phyloP scores from a whole-genome alignment of 2,888 invertebrate species.

The Synanthedon myopaeformis region DNA sequence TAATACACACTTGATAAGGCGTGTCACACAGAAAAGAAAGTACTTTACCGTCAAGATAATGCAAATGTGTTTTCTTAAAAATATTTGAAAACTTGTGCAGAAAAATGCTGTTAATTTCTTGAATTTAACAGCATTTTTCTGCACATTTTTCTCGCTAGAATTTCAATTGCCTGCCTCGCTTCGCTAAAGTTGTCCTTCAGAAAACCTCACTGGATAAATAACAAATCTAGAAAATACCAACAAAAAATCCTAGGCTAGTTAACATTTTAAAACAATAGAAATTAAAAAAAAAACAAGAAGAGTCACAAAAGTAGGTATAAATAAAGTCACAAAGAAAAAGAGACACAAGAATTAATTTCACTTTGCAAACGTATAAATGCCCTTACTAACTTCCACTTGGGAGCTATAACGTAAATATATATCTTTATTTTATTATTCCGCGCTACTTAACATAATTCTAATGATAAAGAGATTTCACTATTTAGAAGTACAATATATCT shows the following conservation, averaged over 20 bases:
- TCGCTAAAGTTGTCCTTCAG: no score
- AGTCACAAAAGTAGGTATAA: no score
- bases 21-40: no score
- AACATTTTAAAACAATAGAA: slow-evolving; percentile 1
- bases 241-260: slow-evolving; percentile 9
- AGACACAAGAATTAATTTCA: slow-evolving; percentile 19
- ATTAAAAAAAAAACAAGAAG: slow-evolving; percentile 1
- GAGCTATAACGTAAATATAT: slow-evolving; percentile 54
- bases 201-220: slow-evolving; percentile 41
- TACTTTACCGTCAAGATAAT: no score
- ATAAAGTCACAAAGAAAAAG: slow-evolving; percentile 30
- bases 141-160: no score
- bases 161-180: no score
- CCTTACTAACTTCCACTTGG: slow-evolving; percentile 40
- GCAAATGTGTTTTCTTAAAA: no score
- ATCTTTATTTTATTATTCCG: slow-evolving; percentile 35
- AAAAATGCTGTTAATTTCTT: no score
- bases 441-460: slow-evolving; percentile 57
- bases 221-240: slow-evolving; percentile 23
- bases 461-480: slow-evolving; percentile 57
- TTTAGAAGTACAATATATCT: slow-evolving; percentile 59
- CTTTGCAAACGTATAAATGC: slow-evolving; percentile 61
- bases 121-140: no score
- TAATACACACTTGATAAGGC: no score
- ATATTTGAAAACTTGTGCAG: no score